phyloP scores from a whole-genome alignment of 2,113 vertebrate species.

The Pyxicephalus adspersus region DNA sequence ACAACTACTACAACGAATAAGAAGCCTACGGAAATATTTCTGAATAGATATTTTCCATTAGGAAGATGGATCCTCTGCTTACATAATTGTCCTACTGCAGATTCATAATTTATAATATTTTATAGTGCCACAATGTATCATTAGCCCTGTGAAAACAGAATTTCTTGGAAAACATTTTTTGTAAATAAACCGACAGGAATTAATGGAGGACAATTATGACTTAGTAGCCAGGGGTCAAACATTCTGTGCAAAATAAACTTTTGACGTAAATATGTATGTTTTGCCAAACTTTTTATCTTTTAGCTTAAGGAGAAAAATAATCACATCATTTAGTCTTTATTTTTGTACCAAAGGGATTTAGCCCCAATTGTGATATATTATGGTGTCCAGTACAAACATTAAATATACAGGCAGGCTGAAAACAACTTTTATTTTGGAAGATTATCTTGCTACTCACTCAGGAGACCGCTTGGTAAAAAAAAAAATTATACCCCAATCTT shows the following conservation, averaged over 20 bases:
- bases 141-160: conserved; percentile 20
- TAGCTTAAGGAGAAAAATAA: conserved; percentile 43
- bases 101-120: conserved; percentile 30
- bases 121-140: conserved; percentile 26
- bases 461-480: too few relatives aligned
- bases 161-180: conserved; percentile 16
- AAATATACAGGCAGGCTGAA: too few relatives aligned
- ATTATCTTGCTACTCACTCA: too few relatives aligned
- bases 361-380: too few relatives aligned
- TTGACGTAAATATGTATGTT: conserved; percentile 20
- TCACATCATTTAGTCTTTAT: background rate
- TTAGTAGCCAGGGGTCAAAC: conserved; percentile 37
- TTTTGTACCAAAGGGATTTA: background rate
- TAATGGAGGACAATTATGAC: conserved; percentile 42
- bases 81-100: conserved; percentile 1
- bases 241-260: conserved; percentile 12
- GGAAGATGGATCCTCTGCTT: conserved; percentile 22
- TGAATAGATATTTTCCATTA: conserved; percentile 8
- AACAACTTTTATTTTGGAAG: too few relatives aligned
- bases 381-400: too few relatives aligned
- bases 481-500: too few relatives aligned
- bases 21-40: too few relatives aligned
- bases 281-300: background rate
- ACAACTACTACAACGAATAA: too few relatives aligned
- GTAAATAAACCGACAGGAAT: conserved; percentile 29